phyloP scores from a whole-genome alignment of 2,888 invertebrate genomes.

The Acronicta alni region DNA sequence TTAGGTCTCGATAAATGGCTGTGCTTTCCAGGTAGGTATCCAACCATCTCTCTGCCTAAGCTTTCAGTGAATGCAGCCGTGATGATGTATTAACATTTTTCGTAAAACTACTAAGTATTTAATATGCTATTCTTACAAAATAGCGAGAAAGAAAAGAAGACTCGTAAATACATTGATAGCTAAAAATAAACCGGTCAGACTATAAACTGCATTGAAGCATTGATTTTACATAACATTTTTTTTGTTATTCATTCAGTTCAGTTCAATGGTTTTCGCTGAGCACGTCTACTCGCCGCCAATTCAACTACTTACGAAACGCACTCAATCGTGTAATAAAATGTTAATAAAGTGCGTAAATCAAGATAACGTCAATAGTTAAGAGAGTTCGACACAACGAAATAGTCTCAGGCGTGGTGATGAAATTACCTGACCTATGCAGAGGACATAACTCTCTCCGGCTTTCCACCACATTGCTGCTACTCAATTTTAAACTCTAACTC shows the following conservation, averaged over 20 bases:
- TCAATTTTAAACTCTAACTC: constrained; percentile 56
- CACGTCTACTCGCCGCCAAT: constrained; percentile 42
- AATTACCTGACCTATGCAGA: constrained; percentile 75
- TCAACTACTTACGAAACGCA: constrained; percentile 71
- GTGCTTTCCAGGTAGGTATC: too few species aligned
- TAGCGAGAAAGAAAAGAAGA: not conserved
- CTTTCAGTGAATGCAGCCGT: too few species aligned
- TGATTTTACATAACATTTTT: constrained; percentile 18
- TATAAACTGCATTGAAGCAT: not conserved
- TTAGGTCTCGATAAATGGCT: too few species aligned
- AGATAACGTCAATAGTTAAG: constrained; percentile 86
- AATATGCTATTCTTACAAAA: not conserved
- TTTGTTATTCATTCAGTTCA: constrained; percentile 32
- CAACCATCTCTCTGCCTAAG: too few species aligned
- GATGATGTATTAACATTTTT: too few species aligned
- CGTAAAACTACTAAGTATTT: too few species aligned
- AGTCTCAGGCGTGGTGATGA: constrained; percentile 76
- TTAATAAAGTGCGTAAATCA: constrained; percentile 87
- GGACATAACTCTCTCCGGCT: constrained; percentile 74
- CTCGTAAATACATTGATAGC: not conserved
- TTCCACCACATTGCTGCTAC: constrained; percentile 47
- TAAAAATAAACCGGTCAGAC: constrained; percentile 1
- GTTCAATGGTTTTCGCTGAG: constrained; percentile 49
- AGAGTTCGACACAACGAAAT: constrained; percentile 80
- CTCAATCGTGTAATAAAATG: constrained; percentile 84